Evolutionary conservation across 2,888 invertebrate genomes (phyloP).

Genomic region (Ferrisia virgata): DNA sequence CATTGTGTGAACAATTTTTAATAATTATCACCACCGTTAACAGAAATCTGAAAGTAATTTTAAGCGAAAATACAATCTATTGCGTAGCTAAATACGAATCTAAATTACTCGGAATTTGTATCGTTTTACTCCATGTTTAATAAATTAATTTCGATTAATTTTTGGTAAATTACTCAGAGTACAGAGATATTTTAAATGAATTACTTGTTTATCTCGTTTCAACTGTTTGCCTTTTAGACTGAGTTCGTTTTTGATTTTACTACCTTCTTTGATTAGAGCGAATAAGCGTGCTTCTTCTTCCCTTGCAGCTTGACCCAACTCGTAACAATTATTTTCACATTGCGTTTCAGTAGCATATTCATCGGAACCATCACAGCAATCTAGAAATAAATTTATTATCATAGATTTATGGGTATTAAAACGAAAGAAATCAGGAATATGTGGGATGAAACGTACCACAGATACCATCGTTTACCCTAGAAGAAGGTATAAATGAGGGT

Average conservation of each 20-base stretch:
- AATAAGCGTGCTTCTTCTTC: slow-evolving; percentile 69
- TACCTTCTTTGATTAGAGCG: slow-evolving; percentile 76
- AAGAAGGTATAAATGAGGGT: slow-evolving; percentile 72
- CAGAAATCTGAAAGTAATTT: too few species aligned
- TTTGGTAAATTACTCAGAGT: background rate
- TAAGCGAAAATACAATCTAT: too few species aligned
- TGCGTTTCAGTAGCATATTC: slow-evolving; percentile 59
- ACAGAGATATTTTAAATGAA: background rate
- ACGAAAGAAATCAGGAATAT: background rate
- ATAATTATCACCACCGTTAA: too few species aligned
- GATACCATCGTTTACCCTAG: slow-evolving; percentile 86
- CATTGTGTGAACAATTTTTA: background rate
- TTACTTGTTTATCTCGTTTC: slow-evolving; percentile 65
- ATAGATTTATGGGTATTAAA: background rate
- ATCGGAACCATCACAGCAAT: slow-evolving; percentile 90
- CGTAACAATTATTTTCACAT: slow-evolving; percentile 77
- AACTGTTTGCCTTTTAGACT: slow-evolving; percentile 72
- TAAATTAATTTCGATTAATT: too few species aligned
- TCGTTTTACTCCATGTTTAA: too few species aligned
- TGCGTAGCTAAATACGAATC: too few species aligned
- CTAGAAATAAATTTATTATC: slow-evolving; percentile 54
- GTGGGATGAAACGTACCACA: slow-evolving; percentile 61
- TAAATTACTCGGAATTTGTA: too few species aligned
- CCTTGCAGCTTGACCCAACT: slow-evolving; percentile 73
- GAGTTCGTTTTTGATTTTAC: slow-evolving; percentile 69